Base-by-base conservation (phyloP, 2,888 invertebrate species). In the Nyleta sp. region DNA sequence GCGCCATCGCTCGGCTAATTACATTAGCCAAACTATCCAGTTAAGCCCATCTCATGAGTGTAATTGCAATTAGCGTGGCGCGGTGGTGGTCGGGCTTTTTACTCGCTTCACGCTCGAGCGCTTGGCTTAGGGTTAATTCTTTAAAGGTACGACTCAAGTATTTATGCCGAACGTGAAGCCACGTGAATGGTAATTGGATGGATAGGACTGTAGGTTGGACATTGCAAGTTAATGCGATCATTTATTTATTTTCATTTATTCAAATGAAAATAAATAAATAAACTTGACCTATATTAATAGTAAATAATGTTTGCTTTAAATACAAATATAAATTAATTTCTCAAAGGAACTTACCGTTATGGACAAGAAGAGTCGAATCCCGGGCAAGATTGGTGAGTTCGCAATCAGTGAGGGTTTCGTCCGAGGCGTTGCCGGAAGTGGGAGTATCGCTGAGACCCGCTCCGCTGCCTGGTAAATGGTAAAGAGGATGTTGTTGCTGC, bases 331-430 rank as follows among this genome's bases (percentile, higher is more conserved):
- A 28, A 28, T 28, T 28, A 28, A 28, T 28, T 28, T 50, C 48
- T 46, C 1, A 17, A 1, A 40, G 53, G 55, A 42, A 92, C 94
- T 93, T 82, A 96, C 96, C 96, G 95, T 95, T 96, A 93, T 96
- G 95, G 84, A 95, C 95, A 84, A 96, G 94, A 83, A 96, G 93
- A 83, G 96, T 95, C 53, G 95, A 95, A 89, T 96, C 95, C 89
- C 96, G 93, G 87, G 95, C 95, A 85, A 96, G 93, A 74, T 90
- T 90, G 86, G 96, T 95, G 89, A 95, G 92, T 92, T 96, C 96
- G 18, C 95, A 95, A 91, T 96, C 96, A 35, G 96, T 96, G 86
- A 96, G 93, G 22, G 96, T 96, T 42, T 95, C 95, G 94, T 96
- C 95, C 81, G 96, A 96, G 81, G 95, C 95, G 94, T 96, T 95